Conservation (phyloP, 2,888 invertebrate species). For the Ichneumoninae sp. region DNA sequence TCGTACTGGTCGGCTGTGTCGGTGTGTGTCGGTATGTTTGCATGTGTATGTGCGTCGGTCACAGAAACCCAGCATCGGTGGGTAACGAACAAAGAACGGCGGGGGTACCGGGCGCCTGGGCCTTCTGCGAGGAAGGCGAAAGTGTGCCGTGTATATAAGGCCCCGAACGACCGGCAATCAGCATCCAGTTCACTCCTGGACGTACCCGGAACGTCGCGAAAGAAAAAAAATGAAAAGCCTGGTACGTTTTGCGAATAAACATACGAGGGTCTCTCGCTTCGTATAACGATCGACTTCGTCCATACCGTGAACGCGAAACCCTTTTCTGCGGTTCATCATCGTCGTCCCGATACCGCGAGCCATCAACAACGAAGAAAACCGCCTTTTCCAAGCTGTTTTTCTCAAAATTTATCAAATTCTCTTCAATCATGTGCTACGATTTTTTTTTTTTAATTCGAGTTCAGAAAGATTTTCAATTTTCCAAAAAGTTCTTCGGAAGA, state of each 20-base stretch:
- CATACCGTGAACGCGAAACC: slow-evolving; percentile 34
- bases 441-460: background rate
- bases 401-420: background rate
- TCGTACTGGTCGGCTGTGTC: slow-evolving; percentile 44
- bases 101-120: slow-evolving; percentile 79
- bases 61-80: slow-evolving; percentile 63
- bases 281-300: background rate
- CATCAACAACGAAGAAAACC: background rate
- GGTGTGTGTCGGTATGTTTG: slow-evolving; percentile 25
- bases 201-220: slow-evolving; percentile 84
- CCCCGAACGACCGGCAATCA: slow-evolving; percentile 84
- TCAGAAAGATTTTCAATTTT: background rate
- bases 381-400: background rate
- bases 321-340: background rate
- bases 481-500: background rate
- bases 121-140: slow-evolving; percentile 85
- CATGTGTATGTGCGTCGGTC: slow-evolving; percentile 49
- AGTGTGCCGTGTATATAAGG: slow-evolving; percentile 87
- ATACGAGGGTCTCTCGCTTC: background rate
- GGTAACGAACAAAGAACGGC: slow-evolving; percentile 81
- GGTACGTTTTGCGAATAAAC: slow-evolving; percentile 78
- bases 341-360: background rate
- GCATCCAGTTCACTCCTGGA: slow-evolving; percentile 87
- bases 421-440: slow-evolving; percentile 12
- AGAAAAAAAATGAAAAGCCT: slow-evolving; percentile 83